Conservation (phyloP, 2,113 vertebrate genomes). For the Ailuropoda melanoleuca region DNA sequence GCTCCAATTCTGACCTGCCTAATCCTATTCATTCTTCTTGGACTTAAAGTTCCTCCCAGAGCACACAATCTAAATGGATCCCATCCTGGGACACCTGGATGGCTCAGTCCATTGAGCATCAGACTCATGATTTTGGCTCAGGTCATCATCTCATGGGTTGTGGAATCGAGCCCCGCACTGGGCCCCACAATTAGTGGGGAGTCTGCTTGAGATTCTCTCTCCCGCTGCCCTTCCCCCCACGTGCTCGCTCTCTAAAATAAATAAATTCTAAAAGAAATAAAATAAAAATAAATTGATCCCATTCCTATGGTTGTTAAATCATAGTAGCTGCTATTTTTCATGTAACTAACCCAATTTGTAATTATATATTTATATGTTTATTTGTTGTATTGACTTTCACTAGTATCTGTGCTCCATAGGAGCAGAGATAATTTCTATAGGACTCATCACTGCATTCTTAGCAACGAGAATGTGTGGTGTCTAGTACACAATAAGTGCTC, state of each 20-base stretch:
- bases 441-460: not conserved
- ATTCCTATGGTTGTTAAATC: not conserved
- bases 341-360: not conserved
- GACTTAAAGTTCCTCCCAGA: not conserved
- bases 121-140: not conserved
- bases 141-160: not conserved
- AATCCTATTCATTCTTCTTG: not conserved
- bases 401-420: not conserved
- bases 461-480: not conserved
- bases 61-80: not conserved
- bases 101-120: not conserved
- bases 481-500: not conserved
- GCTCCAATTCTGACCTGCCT: not conserved
- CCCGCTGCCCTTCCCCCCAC: not conserved
- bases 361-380: not conserved
- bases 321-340: not conserved
- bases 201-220: not conserved
- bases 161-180: not conserved
- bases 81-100: not conserved
- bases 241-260: not conserved
- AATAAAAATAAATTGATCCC: not conserved
- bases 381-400: constrained; percentile 3
- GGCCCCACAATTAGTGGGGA: not conserved
- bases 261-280: not conserved
- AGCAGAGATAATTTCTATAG: not conserved